A percentile compares a stretch with the other conserved stretches of the same genome.
These are phyloP conservation scores for Toxotes chatareus DNA, from an alignment of 2,113 vertebrate species.

Conservation along the genomic window DNA sequence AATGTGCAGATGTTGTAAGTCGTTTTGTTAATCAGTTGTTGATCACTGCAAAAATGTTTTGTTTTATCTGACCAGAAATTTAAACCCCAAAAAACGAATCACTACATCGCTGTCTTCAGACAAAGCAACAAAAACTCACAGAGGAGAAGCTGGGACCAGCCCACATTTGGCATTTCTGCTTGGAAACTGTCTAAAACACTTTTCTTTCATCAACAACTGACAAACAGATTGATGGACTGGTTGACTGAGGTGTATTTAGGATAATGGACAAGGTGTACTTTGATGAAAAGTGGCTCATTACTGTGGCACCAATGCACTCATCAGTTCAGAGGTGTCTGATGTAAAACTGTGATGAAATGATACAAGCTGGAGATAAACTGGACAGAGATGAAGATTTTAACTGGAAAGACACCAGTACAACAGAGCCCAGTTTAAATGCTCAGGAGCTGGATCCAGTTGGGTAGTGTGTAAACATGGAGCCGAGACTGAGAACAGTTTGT, in stretches of 20 bases:
- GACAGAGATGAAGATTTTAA: background rate
- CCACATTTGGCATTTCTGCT: no score
- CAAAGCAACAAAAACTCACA: no score
- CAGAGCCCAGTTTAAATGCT: background rate
- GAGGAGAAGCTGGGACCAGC: background rate
- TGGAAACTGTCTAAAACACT: no score
- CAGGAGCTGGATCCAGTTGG: background rate
- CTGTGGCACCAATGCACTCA: background rate
- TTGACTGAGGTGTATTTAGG: no score
- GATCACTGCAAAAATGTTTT: no score
- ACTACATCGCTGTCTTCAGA: no score
- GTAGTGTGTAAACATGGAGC: background rate
- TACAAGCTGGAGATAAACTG: background rate
- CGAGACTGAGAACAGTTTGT: background rate
- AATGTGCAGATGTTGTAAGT: background rate
- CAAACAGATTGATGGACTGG: no score
- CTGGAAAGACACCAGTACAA: background rate
- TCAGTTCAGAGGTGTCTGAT: background rate
- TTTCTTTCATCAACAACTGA: no score
- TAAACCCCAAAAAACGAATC: no score
- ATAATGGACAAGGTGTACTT: no score
- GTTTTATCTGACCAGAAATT: no score
- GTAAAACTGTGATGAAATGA: background rate
- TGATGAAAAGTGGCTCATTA: background rate
- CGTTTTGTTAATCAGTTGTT: background rate